phyloP scores from a whole-genome alignment of 92 coral and sea anemone species.

The Desmophyllum pertusum region DNA sequence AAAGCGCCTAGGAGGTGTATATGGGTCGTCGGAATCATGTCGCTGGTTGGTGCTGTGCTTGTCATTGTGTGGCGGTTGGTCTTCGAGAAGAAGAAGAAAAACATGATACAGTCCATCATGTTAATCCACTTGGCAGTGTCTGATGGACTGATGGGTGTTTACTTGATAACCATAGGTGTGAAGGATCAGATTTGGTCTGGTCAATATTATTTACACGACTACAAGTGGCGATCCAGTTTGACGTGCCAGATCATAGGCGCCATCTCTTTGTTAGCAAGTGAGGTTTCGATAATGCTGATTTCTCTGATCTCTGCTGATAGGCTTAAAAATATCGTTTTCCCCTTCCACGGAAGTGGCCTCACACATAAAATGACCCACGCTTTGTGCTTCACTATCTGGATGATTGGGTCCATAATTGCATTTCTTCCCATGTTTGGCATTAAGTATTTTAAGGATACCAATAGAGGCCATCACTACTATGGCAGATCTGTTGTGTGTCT shows the following conservation, averaged over 20 bases:
- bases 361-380: conserved; percentile 47
- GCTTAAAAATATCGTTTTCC: conserved; percentile 68
- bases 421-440: conserved; percentile 57
- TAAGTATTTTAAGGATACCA: conserved; percentile 54
- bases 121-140: conserved; percentile 75
- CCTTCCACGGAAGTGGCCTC: conserved; percentile 50
- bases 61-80: conserved; percentile 79
- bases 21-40: conserved; percentile 85
- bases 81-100: conserved; percentile 65
- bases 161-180: conserved; percentile 71
- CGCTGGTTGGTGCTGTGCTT: conserved; percentile 74
- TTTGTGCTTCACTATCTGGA: conserved; percentile 64
- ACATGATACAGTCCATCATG: conserved; percentile 60
- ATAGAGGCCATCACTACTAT: conserved; percentile 35
- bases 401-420: conserved; percentile 52
- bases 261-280: conserved; percentile 75
- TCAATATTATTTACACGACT: conserved; percentile 59
- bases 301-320: conserved; percentile 81
- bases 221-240: conserved; percentile 71
- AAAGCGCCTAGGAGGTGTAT: conserved; percentile 36
- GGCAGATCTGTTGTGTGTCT: conserved; percentile 84
- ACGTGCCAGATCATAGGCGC: conserved; percentile 77
- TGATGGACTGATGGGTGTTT: conserved; percentile 82
- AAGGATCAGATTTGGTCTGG: conserved; percentile 70
- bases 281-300: conserved; percentile 77